Evolutionary conservation across 2,113 vertebrate species (phyloP).

Genomic region (Gobius niger): DNA sequence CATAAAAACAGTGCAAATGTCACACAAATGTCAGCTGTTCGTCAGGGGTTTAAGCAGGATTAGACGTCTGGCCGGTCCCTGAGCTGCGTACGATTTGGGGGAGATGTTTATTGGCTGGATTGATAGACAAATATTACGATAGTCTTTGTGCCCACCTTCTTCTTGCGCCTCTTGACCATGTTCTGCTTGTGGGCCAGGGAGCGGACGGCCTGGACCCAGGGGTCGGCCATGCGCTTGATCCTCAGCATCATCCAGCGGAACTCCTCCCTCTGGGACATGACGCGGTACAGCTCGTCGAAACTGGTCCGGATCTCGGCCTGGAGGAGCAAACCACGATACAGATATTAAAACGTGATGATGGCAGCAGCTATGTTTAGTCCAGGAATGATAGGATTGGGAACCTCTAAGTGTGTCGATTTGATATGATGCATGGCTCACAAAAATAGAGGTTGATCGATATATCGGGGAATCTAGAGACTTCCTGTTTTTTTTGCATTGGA

Average conservation of each 20-base stretch:
- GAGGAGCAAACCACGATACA: background rate
- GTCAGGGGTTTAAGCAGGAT: background rate
- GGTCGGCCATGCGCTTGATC: constrained; percentile 93
- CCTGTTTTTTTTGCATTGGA: no score
- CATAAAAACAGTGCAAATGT: background rate
- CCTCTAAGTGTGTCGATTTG: no score
- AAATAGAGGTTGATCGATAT: no score
- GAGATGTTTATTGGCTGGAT: no score
- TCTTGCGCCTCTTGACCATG: constrained; percentile 85
- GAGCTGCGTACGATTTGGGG: background rate
- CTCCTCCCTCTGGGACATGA: constrained; percentile 94
- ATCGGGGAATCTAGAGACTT: no score
- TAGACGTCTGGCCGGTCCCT: background rate
- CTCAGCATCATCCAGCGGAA: constrained; percentile 98
- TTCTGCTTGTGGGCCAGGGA: constrained; percentile 92
- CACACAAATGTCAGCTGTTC: background rate
- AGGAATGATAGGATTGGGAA: no score
- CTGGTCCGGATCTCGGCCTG: constrained; percentile 90
- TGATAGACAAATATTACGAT: no score
- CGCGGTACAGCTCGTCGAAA: constrained; percentile 89
- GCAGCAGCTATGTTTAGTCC: no score
- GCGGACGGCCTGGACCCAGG: constrained; percentile 91
- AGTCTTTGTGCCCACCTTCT: constrained; percentile 81
- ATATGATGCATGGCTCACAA: no score
- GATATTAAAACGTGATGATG: background rate